phyloP scores from a whole-genome alignment of 2,797 vertebrate genomes.

The Selene dorsalis region DNA sequence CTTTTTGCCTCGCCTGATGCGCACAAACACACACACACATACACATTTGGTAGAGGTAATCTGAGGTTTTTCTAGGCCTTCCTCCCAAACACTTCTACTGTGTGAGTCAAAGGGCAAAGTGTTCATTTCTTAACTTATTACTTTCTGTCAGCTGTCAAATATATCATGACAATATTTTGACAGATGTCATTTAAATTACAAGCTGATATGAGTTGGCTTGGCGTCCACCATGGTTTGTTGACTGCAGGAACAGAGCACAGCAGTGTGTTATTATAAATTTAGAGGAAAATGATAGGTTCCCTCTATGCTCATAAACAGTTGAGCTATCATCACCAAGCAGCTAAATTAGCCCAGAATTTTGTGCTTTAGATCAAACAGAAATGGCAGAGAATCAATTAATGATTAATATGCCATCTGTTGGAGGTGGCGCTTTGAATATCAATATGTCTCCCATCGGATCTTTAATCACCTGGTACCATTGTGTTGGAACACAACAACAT shows the following conservation, averaged over 20 bases:
- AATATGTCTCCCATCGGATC: constrained; percentile 78
- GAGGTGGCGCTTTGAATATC: constrained; percentile 78
- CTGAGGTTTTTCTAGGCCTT: constrained; percentile 41
- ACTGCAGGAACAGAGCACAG: constrained; percentile 52
- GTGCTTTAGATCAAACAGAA: constrained; percentile 76
- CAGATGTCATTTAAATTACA: constrained; percentile 72
- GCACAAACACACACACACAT: not conserved
- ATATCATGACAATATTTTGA: constrained; percentile 67
- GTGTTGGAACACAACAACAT: constrained; percentile 79
- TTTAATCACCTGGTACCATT: constrained; percentile 84
- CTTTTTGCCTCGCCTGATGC: constrained; percentile 43
- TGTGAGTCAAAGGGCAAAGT: constrained; percentile 73
- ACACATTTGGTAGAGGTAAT: constrained; percentile 37
- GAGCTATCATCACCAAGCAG: constrained; percentile 57
- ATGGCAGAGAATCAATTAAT: constrained; percentile 80
- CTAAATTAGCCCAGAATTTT: constrained; percentile 66
- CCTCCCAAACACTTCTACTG: constrained; percentile 57
- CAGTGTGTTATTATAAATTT: constrained; percentile 68
- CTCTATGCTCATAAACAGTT: constrained; percentile 71
- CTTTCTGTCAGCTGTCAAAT: constrained; percentile 60
- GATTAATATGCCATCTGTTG: constrained; percentile 84
- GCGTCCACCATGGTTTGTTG: constrained; percentile 55
- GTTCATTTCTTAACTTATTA: constrained; percentile 71
- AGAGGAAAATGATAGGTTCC: constrained; percentile 69
- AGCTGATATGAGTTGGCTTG: constrained; percentile 56